phyloP scores from a whole-genome alignment of 37 sponge, comb jelly and placozoan genomes.

The Crambe crambe region DNA sequence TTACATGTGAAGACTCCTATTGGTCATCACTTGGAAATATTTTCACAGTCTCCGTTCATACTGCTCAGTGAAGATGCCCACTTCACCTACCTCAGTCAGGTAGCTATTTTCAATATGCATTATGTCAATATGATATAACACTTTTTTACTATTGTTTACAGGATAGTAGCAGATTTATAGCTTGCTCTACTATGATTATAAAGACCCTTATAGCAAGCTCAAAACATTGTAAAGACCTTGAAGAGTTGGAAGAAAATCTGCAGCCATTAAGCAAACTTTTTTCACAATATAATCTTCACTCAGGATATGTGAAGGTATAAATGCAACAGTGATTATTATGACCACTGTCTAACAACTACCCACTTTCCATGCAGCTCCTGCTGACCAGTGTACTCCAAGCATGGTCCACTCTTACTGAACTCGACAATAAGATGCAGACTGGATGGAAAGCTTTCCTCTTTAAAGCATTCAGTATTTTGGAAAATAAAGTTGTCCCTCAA shows the following conservation, averaged over 20 bases:
- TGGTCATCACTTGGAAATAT: slow-evolving; percentile 67
- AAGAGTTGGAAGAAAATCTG: neutral
- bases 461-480: slow-evolving; percentile 12
- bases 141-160: neutral
- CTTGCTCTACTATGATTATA: neutral
- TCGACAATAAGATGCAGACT: slow-evolving; percentile 35
- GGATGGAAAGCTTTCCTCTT: slow-evolving; percentile 61
- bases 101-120: neutral
- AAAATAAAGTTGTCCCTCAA: neutral
- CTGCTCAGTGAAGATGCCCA: slow-evolving; percentile 51
- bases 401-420: slow-evolving; percentile 12
- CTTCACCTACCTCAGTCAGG: slow-evolving; percentile 41
- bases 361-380: slow-evolving; percentile 9
- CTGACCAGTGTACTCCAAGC: slow-evolving; percentile 20
- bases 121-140: neutral
- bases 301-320: neutral
- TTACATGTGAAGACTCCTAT: slow-evolving; percentile 49
- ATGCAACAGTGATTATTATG: neutral
- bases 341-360: neutral
- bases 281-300: neutral
- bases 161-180: slow-evolving; percentile 41
- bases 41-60: slow-evolving; percentile 45
- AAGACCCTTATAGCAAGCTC: slow-evolving; percentile 3
- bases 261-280: neutral
- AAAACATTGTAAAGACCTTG: neutral